Base-by-base conservation (phyloP, 2,797 vertebrate species). In the Xiphophorus birchmanni region DNA sequence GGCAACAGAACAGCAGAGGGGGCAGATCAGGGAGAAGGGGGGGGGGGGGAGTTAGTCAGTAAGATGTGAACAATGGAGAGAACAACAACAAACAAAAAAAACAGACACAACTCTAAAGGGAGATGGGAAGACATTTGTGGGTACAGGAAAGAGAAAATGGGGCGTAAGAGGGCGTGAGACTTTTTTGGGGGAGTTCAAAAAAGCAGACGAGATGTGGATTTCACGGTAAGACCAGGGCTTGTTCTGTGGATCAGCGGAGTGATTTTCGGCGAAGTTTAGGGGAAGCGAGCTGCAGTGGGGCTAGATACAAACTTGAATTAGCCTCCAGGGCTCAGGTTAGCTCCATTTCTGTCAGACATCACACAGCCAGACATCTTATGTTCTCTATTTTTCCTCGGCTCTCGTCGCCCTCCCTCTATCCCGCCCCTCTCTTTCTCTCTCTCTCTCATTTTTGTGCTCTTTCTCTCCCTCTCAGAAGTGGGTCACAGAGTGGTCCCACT, bases 401-500 rank as follows among this genome's bases (percentile, higher is more conserved):
- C 91, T 91, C 83, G 86, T 93, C 92, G 90, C 90, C 88, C 90
- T 92, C 90, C 90, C 92, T 88, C 90, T 91, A 87, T 91, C 88
- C 86, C 91, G 91, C 87, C 91, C 80, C 81, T 86, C 89, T 91
- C 87, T 80, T 85, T 86, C 84, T 91, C 86, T 90, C 91, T 89
- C 84, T 84, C 91, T 94, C 91, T 79, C 32, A 3, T 4, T 69
- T 69, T 69, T 69, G 37, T 9, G 37, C 65, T 69, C 37, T 90
- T 86, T 87, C 84, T 91, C 86, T 90, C 91, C 88, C 85, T 83
- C 91, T 94, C 91, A 95, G 94, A 95, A 95, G 93, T 95, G 95
- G 95, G 95, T 95, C 94, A 95, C 90, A 91, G 92, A 94, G 93
- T 93, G 94, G 92, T 96, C 95, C 95, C 95, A 95, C 93, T 91